Evolutionary conservation across 2,797 vertebrate species (phyloP).

Genomic region (Ambastaia sidthimunki): DNA sequence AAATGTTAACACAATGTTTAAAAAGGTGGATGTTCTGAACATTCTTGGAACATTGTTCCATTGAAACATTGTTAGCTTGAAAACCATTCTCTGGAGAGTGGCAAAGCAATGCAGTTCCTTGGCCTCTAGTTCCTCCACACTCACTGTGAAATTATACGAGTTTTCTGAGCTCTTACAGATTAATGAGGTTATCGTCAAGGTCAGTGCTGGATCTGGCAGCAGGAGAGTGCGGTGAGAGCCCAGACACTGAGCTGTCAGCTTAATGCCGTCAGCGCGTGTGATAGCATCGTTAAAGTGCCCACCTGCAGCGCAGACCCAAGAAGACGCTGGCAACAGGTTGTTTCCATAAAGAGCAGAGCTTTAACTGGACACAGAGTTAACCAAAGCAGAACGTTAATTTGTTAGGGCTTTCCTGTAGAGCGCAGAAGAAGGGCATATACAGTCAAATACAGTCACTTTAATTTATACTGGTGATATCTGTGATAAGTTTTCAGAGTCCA

Average conservation of each 20-base stretch:
- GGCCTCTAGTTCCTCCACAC: not conserved
- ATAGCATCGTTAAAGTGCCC: constrained; percentile 44
- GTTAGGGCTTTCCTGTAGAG: constrained; percentile 20
- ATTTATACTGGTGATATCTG: not conserved
- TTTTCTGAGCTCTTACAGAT: constrained; percentile 33
- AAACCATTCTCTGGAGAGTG: not conserved
- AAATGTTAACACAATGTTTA: too few species aligned
- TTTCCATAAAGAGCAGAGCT: constrained; percentile 30
- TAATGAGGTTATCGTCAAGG: constrained; percentile 48
- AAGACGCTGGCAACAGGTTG: constrained; percentile 37
- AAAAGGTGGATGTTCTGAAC: too few species aligned
- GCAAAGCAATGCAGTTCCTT: constrained; percentile 13
- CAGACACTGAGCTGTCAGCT: constrained; percentile 44
- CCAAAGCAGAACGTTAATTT: constrained; percentile 24
- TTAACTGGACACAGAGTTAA: not conserved
- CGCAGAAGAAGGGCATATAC: not conserved
- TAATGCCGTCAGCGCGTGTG: constrained; percentile 19
- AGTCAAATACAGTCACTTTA: not conserved
- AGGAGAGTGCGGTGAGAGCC: constrained; percentile 19
- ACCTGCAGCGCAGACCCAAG: constrained; percentile 25
- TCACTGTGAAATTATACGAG: constrained; percentile 18
- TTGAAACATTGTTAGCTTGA: too few species aligned
- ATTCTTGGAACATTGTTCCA: too few species aligned
- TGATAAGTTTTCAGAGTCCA: not conserved
- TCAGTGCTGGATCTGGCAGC: constrained; percentile 36